Evolutionary conservation across 1,140 invertebrate species (phyloP).

Genomic region (Ceratina australensis): DNA sequence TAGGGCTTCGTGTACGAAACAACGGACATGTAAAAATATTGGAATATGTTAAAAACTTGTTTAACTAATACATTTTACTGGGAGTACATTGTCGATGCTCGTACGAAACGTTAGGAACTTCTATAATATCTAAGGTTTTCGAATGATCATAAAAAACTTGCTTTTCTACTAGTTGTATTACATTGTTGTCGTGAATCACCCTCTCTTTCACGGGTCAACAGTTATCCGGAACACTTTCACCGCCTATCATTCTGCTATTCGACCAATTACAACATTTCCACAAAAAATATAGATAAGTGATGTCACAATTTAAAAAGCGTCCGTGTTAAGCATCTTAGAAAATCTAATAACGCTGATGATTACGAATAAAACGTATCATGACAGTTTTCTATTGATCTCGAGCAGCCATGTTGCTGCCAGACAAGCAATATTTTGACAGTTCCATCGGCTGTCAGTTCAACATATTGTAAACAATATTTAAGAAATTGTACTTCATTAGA

Average conservation of each 20-base stretch:
- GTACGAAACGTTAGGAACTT: constrained; percentile 46
- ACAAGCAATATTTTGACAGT: constrained; percentile 42
- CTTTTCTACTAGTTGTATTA: constrained; percentile 21
- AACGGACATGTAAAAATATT: constrained; percentile 36
- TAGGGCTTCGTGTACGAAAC: not conserved
- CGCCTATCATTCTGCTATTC: constrained; percentile 41
- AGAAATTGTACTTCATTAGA: no score
- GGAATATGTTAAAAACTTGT: not conserved
- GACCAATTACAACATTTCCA: constrained; percentile 19
- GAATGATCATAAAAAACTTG: constrained; percentile 15
- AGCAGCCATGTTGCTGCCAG: constrained; percentile 65
- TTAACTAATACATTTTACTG: not conserved
- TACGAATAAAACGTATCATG: constrained; percentile 46
- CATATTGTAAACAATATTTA: not conserved
- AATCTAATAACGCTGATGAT: constrained; percentile 22
- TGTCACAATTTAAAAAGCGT: not conserved
- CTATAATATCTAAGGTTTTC: constrained; percentile 20
- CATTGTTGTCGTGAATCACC: constrained; percentile 41
- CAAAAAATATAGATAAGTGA: constrained; percentile 5
- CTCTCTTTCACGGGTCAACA: constrained; percentile 44
- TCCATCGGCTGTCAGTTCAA: not conserved
- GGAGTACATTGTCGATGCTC: constrained; percentile 9
- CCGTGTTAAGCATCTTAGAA: constrained; percentile 9
- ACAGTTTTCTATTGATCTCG: constrained; percentile 67
- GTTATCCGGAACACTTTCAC: constrained; percentile 61